These are phyloP conservation scores for Fistularia commersonii DNA, from an alignment of 2,797 vertebrate species.

Conservation along the genomic window DNA sequence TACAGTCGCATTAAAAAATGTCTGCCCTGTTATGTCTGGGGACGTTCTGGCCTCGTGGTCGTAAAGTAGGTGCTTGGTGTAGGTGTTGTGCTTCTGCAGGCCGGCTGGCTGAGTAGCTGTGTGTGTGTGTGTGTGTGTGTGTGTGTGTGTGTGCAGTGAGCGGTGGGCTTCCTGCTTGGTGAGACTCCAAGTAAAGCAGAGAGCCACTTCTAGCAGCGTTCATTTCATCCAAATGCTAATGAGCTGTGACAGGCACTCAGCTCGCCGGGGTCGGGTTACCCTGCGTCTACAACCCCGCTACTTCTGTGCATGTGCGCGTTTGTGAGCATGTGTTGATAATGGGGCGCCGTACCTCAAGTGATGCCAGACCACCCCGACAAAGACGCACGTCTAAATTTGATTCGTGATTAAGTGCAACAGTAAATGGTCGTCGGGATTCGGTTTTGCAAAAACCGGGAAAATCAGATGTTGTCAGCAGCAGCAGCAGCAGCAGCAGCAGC, in stretches of 20 bases:
- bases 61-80: constrained; percentile 14
- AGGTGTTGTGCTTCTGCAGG: constrained; percentile 16
- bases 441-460: too few species aligned
- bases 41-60: constrained; percentile 12
- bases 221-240: constrained; percentile 52
- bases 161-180: constrained; percentile 48
- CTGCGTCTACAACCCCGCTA: constrained; percentile 23
- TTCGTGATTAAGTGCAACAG: too few species aligned
- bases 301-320: neutral
- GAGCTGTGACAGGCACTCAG: constrained; percentile 63
- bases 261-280: constrained; percentile 48
- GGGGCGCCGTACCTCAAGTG: too few species aligned
- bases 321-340: neutral
- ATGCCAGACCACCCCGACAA: too few species aligned
- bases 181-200: constrained; percentile 59
- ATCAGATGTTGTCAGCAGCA: too few species aligned
- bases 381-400: too few species aligned
- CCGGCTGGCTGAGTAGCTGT: constrained; percentile 5
- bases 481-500: too few species aligned
- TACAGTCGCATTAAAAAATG: constrained; percentile 8
- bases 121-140: constrained; percentile 24
- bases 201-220: constrained; percentile 46
- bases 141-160: constrained; percentile 25
- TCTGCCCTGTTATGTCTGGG: constrained; percentile 27
- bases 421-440: too few species aligned